Evolutionary conservation across 2,888 invertebrate species (phyloP).

Genomic region (Drosophila buzzatii): DNA sequence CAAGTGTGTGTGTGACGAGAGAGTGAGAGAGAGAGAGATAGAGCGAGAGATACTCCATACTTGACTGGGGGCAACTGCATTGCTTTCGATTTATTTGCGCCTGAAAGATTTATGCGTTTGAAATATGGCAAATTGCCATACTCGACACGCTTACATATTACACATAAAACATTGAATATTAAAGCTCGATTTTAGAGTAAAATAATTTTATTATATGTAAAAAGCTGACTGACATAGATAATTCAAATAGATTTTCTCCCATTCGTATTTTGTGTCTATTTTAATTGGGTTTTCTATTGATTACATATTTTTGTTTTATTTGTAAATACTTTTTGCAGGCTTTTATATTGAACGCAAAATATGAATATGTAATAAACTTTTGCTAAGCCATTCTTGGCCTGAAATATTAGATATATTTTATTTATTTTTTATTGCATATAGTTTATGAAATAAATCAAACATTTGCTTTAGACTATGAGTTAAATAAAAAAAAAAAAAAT

Average conservation of each 20-base stretch:
- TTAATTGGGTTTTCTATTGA: not conserved
- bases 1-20: not conserved
- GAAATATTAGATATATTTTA: too few relatives aligned
- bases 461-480: too few relatives aligned
- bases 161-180: slow-evolving; percentile 16
- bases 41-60: not conserved
- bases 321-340: not conserved
- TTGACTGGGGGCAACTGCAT: slow-evolving; percentile 57
- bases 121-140: slow-evolving; percentile 54
- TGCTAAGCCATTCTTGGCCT: not conserved
- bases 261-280: not conserved
- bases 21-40: too few relatives aligned
- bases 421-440: not conserved
- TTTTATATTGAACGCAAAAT: not conserved
- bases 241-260: not conserved
- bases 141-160: slow-evolving; percentile 30
- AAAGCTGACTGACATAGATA: not conserved
- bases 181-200: slow-evolving; percentile 5
- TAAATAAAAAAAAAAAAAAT: too few relatives aligned
- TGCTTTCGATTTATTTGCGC: slow-evolving; percentile 74
- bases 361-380: not conserved
- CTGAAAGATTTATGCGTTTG: slow-evolving; percentile 67
- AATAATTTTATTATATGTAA: not conserved
- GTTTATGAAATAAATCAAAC: not conserved
- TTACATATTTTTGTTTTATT: not conserved